Evolutionary conservation across 2,113 vertebrate genomes (phyloP).

Genomic region (Nibea coibor): DNA sequence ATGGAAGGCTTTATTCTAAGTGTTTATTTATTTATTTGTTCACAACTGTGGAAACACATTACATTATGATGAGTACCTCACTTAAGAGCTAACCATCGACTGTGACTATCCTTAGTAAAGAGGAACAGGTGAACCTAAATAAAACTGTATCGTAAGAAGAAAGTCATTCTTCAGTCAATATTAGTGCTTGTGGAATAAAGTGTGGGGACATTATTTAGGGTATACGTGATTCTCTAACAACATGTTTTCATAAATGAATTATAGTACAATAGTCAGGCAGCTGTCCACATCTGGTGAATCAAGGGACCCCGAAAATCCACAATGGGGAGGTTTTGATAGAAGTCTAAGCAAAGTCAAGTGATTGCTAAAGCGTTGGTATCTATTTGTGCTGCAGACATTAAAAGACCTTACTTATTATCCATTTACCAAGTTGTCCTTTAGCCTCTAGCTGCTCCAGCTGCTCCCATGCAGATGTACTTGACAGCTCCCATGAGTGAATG

Average conservation of each 20-base stretch:
- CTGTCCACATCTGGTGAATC: slow-evolving; percentile 2
- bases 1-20: not conserved
- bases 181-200: not conserved
- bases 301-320: not conserved
- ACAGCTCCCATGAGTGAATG: not conserved
- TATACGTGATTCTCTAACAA: not conserved
- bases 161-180: not conserved
- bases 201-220: not conserved
- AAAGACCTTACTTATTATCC: slow-evolving; percentile 2
- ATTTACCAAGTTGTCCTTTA: slow-evolving; percentile 44
- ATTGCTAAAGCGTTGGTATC: not conserved
- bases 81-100: not conserved
- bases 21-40: not conserved
- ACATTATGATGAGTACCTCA: not conserved
- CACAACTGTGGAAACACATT: not conserved
- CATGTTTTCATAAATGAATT: not conserved
- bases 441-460: slow-evolving; percentile 20
- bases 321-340: not conserved
- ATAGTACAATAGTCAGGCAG: not conserved
- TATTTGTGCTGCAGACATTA: not conserved
- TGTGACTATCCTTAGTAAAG: not conserved
- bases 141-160: not conserved
- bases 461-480: not conserved
- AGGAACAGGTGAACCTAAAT: not conserved
- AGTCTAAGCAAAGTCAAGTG: not conserved